Base-by-base conservation (phyloP, 1,140 invertebrate genomes). In the Drosophila asahinai region DNA sequence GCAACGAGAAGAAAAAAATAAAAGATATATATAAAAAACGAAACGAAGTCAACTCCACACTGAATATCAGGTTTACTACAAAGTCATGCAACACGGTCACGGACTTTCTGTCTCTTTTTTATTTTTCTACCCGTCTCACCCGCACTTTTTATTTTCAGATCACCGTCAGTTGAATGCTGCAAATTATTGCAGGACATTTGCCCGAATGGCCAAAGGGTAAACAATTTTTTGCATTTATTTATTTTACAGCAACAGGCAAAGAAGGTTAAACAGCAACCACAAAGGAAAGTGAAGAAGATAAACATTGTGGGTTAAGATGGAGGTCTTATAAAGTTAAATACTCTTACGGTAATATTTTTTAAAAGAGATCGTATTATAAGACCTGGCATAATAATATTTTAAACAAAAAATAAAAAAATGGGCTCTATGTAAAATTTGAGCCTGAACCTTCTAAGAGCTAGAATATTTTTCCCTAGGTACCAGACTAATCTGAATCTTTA, bases 131-230 rank as follows among this genome's bases (percentile, higher is more conserved):
- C 52, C 52, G 33, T 55, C 27, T 25, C 66, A 60, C 70, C 67
- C 52, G 19, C 52, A 71, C 36, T 12, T 38, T 40, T 71, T 36
- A 54, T 30, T n/a, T 51, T 36, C 8, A 47, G 15, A 63, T 40
- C 48, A 51, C 66, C 80, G 83, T 81, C 84, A 83, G 80, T 51
- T 66, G 84, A 66, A 64, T 80, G 52, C 79, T 55, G 62, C 59
- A 89, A 83, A 83, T 89, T 84, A 89, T 84, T 86, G 78, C 81
- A 91, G 79, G 83, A 87, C 84, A 89, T 89, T 86, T 83, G 54
- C 66, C 76, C 68, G 70, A 86, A 86, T 54, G 79, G 80, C 67
- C 76, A 73, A 81, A 75, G 83, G 82, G 78, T 77, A 59, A 81
- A 75, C 54, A 55, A 45, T 76, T 42, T 76, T 70, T 79, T 75